Evolutionary conservation across 2,888 invertebrate species (phyloP).

Genomic region (Epinotia ramella): DNA sequence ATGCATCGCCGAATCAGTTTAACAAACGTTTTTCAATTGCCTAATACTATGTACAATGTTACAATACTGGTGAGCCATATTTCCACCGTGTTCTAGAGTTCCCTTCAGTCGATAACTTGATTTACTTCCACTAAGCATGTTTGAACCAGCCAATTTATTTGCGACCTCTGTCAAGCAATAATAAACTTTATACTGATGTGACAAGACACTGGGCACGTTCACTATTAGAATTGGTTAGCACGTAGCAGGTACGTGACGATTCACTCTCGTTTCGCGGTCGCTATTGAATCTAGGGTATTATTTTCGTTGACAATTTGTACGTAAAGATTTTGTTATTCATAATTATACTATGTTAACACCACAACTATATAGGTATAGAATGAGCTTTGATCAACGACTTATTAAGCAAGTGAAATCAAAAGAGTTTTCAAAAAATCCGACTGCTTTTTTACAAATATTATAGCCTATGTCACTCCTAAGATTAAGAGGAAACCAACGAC

Average conservation of each 20-base stretch:
- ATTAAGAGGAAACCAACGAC: too few relatives aligned
- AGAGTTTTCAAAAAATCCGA: too few relatives aligned
- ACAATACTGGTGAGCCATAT: constrained; percentile 8
- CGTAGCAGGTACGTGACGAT: constrained; percentile 27
- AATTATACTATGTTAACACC: too few relatives aligned
- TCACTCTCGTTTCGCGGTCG: constrained; percentile 24
- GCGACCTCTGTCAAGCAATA: not conserved
- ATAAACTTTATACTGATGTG: constrained; percentile 2
- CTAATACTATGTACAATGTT: not conserved
- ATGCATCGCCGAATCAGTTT: too few relatives aligned
- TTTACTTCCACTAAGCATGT: constrained; percentile 38
- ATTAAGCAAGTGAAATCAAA: too few relatives aligned
- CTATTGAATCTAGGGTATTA: constrained; percentile 16
- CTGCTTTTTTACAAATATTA: too few relatives aligned
- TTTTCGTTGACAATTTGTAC: constrained; percentile 1
- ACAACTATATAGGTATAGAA: too few relatives aligned
- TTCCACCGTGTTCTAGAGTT: not conserved
- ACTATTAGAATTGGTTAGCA: constrained; percentile 4
- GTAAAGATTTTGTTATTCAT: not conserved
- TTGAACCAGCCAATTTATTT: not conserved
- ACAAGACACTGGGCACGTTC: not conserved
- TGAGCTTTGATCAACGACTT: too few relatives aligned
- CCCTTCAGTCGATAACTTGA: constrained; percentile 33
- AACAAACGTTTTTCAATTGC: not conserved
- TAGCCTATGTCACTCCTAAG: too few relatives aligned